Evolutionary conservation across 1,140 invertebrate genomes (phyloP).

Genomic region (Drosophila kepulauana): DNA sequence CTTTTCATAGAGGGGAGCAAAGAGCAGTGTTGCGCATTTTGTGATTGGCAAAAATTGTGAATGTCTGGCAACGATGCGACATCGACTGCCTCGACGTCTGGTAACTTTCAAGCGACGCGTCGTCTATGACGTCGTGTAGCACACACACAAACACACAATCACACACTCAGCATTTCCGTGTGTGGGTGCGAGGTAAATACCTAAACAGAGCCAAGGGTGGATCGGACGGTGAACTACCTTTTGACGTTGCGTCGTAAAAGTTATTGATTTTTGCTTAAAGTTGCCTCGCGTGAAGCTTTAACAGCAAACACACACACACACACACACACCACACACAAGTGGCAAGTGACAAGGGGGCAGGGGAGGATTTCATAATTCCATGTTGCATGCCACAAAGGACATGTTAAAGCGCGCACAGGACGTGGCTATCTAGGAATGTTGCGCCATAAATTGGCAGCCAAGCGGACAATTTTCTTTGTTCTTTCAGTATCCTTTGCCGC

Average conservation of each 20-base stretch:
- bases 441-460: constrained; percentile 52
- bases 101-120: constrained; percentile 26
- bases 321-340: background rate
- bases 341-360: background rate
- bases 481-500: constrained; percentile 1
- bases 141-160: constrained; percentile 10
- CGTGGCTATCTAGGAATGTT: constrained; percentile 51
- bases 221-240: constrained; percentile 38
- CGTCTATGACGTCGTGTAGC: constrained; percentile 33
- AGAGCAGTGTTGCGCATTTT: constrained; percentile 14
- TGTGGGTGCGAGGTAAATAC: constrained; percentile 53
- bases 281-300: constrained; percentile 43
- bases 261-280: constrained; percentile 66
- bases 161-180: constrained; percentile 37
- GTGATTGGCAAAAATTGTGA: constrained; percentile 30
- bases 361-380: constrained; percentile 37
- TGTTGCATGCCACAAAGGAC: constrained; percentile 53
- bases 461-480: constrained; percentile 44
- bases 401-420: constrained; percentile 55
- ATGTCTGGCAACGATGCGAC: constrained; percentile 35
- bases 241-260: constrained; percentile 46
- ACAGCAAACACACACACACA: constrained; percentile 16
- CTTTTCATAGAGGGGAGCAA: background rate
- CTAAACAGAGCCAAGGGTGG: constrained; percentile 56
- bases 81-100: constrained; percentile 19